Evolutionary conservation across 2,113 vertebrate species (phyloP), one percentile per base, ranked within the genome.

Genomic region (Andinoacara biseriatus): DNA sequence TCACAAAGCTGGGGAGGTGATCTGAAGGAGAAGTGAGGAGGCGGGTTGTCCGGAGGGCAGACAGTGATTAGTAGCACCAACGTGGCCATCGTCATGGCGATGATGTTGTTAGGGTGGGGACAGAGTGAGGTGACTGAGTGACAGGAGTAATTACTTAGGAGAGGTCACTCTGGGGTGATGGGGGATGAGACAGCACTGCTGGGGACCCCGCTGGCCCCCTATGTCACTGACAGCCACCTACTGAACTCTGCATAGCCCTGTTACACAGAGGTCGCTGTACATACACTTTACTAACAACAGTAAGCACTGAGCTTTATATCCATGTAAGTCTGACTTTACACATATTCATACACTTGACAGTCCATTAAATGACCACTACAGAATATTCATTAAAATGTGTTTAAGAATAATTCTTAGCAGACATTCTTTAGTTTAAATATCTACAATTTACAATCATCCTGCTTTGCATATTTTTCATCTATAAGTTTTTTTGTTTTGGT

Each of bases 61-160:
- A 58, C 49, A 63, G 80, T 93, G 88, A 95, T 95, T 94, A 94
- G 90, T 83, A 76, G 86, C 90, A 93, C 91, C 91, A 93, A 90
- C 88, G 67, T 61, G 87, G 82, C 86, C 83, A 86, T 93, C 49
- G 82, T 89, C 81, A 87, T 29, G 8, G 72, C 59, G 33, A 78
- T 84, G 40, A 90, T 90, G 82, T 90, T 90, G 91, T 93, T 90
- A 89, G 90, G 91, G 90, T 90, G 82, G 58, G 81, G 87, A 89
- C 61, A 40, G 82, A 63, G 76, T 40, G 38, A 81, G 85, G 84
- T 89, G 90, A 88, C 91, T 87, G 91, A 89, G 85, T 93, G 93
- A 93, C 94, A 92, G 78, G 78, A 85, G 79, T 92, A 92, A 95
- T 95, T 92, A 93, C 86, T 89, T 60, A 69, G 89, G 90, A 80